Conservation (phyloP, 2,797 vertebrate genomes). For the Sphenopsis melanotis region DNA sequence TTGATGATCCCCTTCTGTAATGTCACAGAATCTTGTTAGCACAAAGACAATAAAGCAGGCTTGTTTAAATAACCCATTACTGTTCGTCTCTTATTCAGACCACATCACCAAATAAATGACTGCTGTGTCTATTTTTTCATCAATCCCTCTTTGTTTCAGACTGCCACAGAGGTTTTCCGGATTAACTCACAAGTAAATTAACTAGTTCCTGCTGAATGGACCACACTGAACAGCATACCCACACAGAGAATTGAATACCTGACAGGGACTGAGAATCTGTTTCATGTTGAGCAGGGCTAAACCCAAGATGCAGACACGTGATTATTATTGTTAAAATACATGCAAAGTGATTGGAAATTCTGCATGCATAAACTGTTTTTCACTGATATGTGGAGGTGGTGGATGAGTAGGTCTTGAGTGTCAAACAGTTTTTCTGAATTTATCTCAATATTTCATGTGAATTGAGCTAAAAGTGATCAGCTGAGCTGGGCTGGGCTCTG, state of each 20-base stretch:
- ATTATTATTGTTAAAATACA: background rate
- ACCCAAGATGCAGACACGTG: background rate
- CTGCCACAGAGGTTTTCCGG: background rate
- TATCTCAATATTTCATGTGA: background rate
- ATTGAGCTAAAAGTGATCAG: background rate
- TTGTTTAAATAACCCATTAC: slow-evolving; percentile 50
- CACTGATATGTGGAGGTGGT: background rate
- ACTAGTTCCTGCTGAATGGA: background rate
- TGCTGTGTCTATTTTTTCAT: slow-evolving; percentile 37
- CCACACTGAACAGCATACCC: background rate
- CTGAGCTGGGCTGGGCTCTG: background rate
- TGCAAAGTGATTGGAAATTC: background rate
- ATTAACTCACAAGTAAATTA: slow-evolving; percentile 43
- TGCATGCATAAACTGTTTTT: background rate
- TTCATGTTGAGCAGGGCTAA: background rate
- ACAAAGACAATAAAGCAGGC: slow-evolving; percentile 29
- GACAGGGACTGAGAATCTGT: background rate
- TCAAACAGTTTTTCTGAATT: background rate
- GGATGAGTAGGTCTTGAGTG: background rate
- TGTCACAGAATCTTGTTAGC: slow-evolving; percentile 9
- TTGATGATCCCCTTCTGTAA: slow-evolving; percentile 22
- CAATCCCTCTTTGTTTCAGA: slow-evolving; percentile 42
- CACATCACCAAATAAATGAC: slow-evolving; percentile 21
- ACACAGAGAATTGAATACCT: background rate
- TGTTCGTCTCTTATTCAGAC: slow-evolving; percentile 7